Percentiles rank a stretch among this genome's conserved stretches.
phyloP scores from a whole-genome alignment of 2,888 invertebrate genomes.

The Amiota minor region DNA sequence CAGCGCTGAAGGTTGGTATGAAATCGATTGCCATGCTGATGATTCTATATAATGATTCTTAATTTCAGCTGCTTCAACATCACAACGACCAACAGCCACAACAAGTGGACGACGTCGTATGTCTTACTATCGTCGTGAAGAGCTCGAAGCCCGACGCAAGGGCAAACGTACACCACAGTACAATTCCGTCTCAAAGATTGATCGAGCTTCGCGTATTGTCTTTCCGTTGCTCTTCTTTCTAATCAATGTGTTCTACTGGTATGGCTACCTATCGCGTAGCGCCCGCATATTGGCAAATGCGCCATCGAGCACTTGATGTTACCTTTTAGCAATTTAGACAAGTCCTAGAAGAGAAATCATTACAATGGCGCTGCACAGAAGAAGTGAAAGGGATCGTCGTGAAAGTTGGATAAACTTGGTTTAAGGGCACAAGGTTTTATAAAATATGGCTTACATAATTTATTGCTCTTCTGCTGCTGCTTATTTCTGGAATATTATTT shows the following conservation, averaged over 20 bases:
- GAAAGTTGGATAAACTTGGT: neutral
- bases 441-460: neutral
- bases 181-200: constrained; percentile 88
- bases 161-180: constrained; percentile 77
- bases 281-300: constrained; percentile 67
- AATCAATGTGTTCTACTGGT: constrained; percentile 88
- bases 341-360: constrained; percentile 64
- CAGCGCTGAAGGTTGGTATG: constrained; percentile 47
- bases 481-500: constrained; percentile 47
- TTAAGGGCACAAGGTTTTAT: constrained; percentile 18
- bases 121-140: constrained; percentile 69
- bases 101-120: constrained; percentile 62
- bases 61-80: constrained; percentile 38
- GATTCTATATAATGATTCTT: neutral
- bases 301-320: constrained; percentile 71
- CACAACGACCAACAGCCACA: constrained; percentile 28
- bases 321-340: constrained; percentile 73
- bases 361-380: constrained; percentile 24
- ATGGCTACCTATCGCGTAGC: constrained; percentile 80
- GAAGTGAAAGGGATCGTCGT: neutral
- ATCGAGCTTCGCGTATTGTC: constrained; percentile 82
- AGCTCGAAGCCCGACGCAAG: constrained; percentile 69
- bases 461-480: constrained; percentile 6
- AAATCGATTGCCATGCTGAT: neutral
- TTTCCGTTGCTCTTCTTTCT: constrained; percentile 84